A percentile compares a stretch with the other conserved stretches of the same genome.
These are phyloP conservation scores for Microchrysa polita DNA, from an alignment of 2,888 invertebrate genomes.

Conservation along the genomic window DNA sequence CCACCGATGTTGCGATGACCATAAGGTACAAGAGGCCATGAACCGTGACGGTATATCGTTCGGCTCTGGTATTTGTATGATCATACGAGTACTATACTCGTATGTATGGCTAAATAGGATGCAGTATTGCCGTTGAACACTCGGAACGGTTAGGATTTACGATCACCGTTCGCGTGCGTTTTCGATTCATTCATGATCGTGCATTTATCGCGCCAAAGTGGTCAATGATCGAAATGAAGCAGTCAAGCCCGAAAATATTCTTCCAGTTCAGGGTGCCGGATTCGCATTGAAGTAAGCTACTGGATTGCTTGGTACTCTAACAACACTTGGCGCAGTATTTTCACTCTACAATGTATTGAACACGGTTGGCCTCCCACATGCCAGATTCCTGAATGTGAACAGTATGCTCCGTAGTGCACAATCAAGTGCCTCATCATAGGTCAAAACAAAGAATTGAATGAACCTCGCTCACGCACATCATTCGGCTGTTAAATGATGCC, in stretches of 20 bases:
- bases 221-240: not conserved
- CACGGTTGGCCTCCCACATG: too few relatives aligned
- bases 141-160: conserved; percentile 34
- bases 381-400: too few relatives aligned
- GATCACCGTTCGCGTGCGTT: conserved; percentile 52
- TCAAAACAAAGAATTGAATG: conserved; percentile 37
- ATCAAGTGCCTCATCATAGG: conserved; percentile 16
- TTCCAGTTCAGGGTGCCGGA: not conserved
- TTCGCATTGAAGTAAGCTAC: too few relatives aligned
- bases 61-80: not conserved
- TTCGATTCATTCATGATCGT: conserved; percentile 52
- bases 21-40: conserved; percentile 28
- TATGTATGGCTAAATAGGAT: not conserved
- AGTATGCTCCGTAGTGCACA: conserved; percentile 16
- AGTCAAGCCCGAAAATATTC: conserved; percentile 9
- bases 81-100: not conserved
- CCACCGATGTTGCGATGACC: conserved; percentile 15
- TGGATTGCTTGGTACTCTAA: not conserved
- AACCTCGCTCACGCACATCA: conserved; percentile 49
- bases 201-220: conserved; percentile 36
- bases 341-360: not conserved
- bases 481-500: conserved; percentile 38
- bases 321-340: not conserved
- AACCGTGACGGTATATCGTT: not conserved
- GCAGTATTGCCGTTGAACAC: too few relatives aligned